Percentiles rank a stretch among this genome's conserved stretches.
These are phyloP conservation scores for Urosaurus nigricauda DNA, from an alignment of 2,797 vertebrate genomes.

Conservation along the genomic window DNA sequence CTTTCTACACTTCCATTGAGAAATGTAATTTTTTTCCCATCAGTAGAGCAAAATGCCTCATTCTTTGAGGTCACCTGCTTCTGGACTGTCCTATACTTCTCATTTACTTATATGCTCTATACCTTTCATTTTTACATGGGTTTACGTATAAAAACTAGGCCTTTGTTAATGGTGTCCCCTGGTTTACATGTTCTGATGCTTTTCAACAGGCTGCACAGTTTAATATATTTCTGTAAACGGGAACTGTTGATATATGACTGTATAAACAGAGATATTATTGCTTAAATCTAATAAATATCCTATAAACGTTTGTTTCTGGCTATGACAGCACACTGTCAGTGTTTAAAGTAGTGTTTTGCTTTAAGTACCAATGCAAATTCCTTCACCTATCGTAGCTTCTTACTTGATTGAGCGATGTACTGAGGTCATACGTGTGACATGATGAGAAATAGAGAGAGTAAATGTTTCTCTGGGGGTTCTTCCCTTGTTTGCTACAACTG, in stretches of 20 bases:
- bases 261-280: background rate
- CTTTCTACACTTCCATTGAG: slow-evolving; percentile 6
- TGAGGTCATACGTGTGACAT: slow-evolving; percentile 4
- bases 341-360: background rate
- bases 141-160: slow-evolving; percentile 9
- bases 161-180: background rate
- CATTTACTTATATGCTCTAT: no score
- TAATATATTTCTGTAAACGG: background rate
- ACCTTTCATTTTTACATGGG: background rate
- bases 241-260: background rate
- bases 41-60: slow-evolving; percentile 33
- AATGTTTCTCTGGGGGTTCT: slow-evolving; percentile 21
- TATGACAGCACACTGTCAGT: background rate
- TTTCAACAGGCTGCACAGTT: background rate
- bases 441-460: background rate
- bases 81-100: no score
- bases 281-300: background rate
- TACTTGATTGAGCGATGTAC: background rate
- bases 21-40: background rate
- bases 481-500: background rate
- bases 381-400: background rate
- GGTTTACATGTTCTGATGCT: background rate
- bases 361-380: background rate
- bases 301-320: slow-evolving; percentile 31
- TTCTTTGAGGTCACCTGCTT: slow-evolving; percentile 11